Evolutionary conservation across 2,888 invertebrate species (phyloP).

Genomic region (Agrotis ipsilon): DNA sequence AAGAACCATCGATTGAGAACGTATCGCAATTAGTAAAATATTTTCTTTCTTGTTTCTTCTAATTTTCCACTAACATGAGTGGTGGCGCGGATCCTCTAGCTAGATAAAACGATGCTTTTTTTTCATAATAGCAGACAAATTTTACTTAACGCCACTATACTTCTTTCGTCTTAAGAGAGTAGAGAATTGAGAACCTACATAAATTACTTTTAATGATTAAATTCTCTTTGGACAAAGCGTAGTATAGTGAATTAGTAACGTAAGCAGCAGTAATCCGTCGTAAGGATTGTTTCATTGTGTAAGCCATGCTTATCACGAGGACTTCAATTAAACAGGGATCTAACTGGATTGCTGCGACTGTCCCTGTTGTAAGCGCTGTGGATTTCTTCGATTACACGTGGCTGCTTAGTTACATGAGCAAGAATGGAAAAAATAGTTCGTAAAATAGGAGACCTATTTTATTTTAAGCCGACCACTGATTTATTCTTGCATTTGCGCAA

Average conservation of each 20-base stretch:
- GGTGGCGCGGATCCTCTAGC: no score
- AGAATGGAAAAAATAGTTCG: neutral
- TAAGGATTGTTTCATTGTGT: conserved; percentile 58
- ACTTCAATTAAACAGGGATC: conserved; percentile 71
- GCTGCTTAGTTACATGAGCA: neutral
- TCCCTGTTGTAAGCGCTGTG: conserved; percentile 9
- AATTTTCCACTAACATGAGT: no score
- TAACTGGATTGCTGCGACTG: conserved; percentile 55
- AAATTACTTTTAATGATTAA: conserved; percentile 27
- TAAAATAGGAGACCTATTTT: no score
- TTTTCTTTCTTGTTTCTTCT: no score
- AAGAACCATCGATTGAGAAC: no score
- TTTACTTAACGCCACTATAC: no score
- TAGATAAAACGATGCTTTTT: no score
- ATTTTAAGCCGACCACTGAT: no score
- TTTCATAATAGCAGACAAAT: no score
- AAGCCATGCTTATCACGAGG: conserved; percentile 68
- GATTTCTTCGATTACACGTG: conserved; percentile 29
- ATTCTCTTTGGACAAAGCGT: conserved; percentile 15
- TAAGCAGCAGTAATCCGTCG: conserved; percentile 53
- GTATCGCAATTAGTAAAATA: no score
- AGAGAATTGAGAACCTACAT: neutral
- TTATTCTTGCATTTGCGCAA: no score
- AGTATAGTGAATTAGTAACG: conserved; percentile 27
- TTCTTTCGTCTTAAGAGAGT: no score